Evolutionary conservation across 2,797 vertebrate species (phyloP).

Genomic region (Halcyon chelicuti): DNA sequence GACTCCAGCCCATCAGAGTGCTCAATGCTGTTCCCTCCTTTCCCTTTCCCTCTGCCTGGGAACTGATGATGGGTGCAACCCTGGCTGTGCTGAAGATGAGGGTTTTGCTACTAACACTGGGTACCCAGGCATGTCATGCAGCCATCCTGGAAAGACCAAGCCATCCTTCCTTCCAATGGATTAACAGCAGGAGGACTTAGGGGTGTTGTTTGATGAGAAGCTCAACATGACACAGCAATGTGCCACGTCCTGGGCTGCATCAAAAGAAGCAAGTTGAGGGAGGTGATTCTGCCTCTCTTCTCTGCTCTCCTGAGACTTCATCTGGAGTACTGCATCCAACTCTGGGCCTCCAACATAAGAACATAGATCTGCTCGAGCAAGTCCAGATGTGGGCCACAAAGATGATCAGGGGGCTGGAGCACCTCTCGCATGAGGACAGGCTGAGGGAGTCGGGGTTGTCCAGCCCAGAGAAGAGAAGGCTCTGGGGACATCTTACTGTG

Average conservation of each 20-base stretch:
- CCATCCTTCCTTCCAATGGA: background rate
- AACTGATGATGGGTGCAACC: background rate
- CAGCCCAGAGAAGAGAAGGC: background rate
- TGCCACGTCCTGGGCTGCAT: background rate
- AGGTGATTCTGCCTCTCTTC: background rate
- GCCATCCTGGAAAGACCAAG: background rate
- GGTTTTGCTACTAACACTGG: background rate
- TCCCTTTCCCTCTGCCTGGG: background rate
- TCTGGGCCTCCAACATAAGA: background rate
- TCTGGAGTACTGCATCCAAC: background rate
- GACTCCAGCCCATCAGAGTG: accelerated
- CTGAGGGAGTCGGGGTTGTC: background rate
- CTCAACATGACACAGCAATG: background rate
- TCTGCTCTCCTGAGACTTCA: background rate
- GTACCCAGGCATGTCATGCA: background rate
- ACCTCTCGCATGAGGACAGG: background rate
- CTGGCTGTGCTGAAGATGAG: background rate
- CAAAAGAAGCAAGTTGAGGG: background rate
- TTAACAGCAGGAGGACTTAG: background rate
- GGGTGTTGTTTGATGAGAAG: background rate
- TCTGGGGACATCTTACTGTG: background rate
- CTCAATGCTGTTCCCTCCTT: background rate
- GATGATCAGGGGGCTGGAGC: background rate
- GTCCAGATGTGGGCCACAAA: background rate
- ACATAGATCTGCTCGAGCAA: background rate